Conservation (phyloP, 1,140 invertebrate species). For the Magallana ariakensis region DNA sequence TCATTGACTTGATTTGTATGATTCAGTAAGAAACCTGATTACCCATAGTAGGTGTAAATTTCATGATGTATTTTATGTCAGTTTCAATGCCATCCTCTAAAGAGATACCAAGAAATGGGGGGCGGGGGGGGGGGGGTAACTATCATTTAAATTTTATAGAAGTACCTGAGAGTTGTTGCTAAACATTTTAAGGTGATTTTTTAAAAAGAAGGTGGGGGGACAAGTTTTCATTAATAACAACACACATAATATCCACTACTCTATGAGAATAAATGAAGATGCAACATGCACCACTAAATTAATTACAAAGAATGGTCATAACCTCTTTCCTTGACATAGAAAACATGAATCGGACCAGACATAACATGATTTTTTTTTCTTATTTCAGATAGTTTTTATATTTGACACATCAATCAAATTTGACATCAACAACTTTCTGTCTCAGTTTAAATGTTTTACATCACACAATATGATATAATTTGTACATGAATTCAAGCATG, state of each 20-base stretch:
- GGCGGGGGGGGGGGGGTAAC: too few relatives aligned
- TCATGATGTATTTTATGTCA: background rate
- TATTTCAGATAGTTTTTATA: background rate
- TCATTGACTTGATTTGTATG: background rate
- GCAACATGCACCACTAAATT: too few relatives aligned
- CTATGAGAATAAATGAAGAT: too few relatives aligned
- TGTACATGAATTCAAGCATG: too few relatives aligned
- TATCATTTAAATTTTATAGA: too few relatives aligned
- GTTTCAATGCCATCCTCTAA: background rate
- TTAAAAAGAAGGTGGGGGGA: too few relatives aligned
- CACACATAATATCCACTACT: too few relatives aligned
- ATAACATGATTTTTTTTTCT: background rate
- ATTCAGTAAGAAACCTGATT: background rate
- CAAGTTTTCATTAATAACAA: too few relatives aligned
- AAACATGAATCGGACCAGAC: background rate
- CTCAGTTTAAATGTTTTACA: background rate
- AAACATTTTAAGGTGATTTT: too few relatives aligned
- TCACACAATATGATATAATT: too few relatives aligned
- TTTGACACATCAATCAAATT: background rate
- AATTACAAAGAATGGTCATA: background rate
- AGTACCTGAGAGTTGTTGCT: too few relatives aligned
- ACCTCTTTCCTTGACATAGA: background rate
- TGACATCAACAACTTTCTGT: background rate
- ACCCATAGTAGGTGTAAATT: background rate
- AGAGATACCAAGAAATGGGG: too few relatives aligned